Evolutionary conservation across 92 coral and sea anemone genomes (phyloP).

Genomic region (Epizoanthus ramosus): DNA sequence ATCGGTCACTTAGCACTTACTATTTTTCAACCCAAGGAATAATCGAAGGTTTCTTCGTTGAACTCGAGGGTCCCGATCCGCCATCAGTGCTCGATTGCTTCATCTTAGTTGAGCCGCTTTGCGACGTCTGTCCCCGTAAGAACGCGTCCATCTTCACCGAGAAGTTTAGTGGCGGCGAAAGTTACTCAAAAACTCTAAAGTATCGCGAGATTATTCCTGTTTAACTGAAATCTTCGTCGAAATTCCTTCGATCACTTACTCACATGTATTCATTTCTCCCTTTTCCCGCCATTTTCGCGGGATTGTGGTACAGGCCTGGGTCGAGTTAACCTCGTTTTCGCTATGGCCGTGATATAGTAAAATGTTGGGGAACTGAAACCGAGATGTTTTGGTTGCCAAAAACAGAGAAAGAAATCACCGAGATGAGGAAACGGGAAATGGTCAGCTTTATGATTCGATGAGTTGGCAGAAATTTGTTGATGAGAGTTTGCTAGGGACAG

Average conservation of each 20-base stretch:
- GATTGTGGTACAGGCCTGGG: constrained; percentile 14
- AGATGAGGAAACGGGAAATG: not conserved
- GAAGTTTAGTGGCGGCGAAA: not conserved
- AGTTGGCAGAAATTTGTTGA: constrained; percentile 98
- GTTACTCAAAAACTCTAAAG: not conserved
- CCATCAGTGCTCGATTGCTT: constrained; percentile 68
- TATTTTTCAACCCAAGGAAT: constrained; percentile 99
- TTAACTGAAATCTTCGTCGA: not conserved
- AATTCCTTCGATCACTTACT: not conserved
- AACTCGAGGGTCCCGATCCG: constrained; percentile 62
- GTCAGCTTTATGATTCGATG: constrained; percentile 58
- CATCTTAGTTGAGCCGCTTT: constrained; percentile 63
- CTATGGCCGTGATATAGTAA: not conserved
- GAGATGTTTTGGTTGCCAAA: constrained; percentile 35
- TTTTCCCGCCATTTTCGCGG: constrained; percentile 62
- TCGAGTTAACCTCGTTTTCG: not conserved
- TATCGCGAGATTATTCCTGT: not conserved
- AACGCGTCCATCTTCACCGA: constrained; percentile 80
- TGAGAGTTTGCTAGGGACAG: constrained; percentile 93
- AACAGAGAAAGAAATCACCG: not conserved
- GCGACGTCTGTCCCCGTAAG: constrained; percentile 75
- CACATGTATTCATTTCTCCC: not conserved
- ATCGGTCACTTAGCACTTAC: constrained; percentile 72
- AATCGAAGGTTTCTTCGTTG: constrained; percentile 61
- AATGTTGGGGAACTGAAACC: not conserved